Evolutionary conservation across 2,888 invertebrate species (phyloP), one percentile per base, ranked within the genome.

Genomic region (Muschampia plurimacula): DNA sequence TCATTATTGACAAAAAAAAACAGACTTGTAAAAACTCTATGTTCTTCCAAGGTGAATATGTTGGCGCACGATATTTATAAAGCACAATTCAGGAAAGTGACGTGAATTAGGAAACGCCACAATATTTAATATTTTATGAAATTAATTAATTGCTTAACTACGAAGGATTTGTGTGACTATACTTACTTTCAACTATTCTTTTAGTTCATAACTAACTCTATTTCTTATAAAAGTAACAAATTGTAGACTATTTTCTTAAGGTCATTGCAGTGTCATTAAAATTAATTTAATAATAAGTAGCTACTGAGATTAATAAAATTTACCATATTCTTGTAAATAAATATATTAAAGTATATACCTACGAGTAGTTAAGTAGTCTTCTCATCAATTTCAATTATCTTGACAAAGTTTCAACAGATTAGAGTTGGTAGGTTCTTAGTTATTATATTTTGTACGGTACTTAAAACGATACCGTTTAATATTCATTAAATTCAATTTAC

Each of bases 1-100:
- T 86, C 87, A 89, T 92, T 89, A 91, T 89, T 84, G 83, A 81
- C 76, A 79, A 78, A 83, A 89, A 90, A 89, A 91, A 91, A 90
- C 85, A 83, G 81, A 84, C 83, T 77, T 76, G 78, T 80, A 91
- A 91, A 92, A 93, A 92, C 79, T 83, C 84, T 87, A 86, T 86
- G 86, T 86, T 88, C 84, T 84, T 83, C 89, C 92, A 93, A 93
- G 92, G 92, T 91, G 85, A 92, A 89, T 89, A 91, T 83, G 90
- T 87, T 85, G 85, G 84, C 85, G 84, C 89, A 90, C 89, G 88
- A 90, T 87, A 81, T 82, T 81, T 87, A 86, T 85, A 86, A 86
- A 88, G 86, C 84, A 65, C 81, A 84, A 87, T 86, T 89, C 86
- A 91, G 91, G 90, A 89, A 90, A 91, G 90, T 88, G 82, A 84